phyloP scores from a whole-genome alignment of 1,140 invertebrate genomes.

The Bombus picipes region DNA sequence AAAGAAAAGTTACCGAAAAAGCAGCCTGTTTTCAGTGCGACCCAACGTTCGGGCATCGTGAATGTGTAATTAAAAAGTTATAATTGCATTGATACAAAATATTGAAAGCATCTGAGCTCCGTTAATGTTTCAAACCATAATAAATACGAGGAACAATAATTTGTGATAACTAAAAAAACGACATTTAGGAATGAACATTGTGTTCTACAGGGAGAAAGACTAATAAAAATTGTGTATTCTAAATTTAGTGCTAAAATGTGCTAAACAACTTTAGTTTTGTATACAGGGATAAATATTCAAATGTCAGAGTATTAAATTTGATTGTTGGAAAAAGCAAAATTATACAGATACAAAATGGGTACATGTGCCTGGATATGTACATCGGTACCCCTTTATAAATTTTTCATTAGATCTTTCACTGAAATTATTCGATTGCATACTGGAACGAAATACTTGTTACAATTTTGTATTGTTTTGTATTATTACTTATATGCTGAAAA shows the following conservation, averaged over 20 bases:
- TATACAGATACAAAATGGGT: slow-evolving; percentile 60
- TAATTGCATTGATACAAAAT: slow-evolving; percentile 67
- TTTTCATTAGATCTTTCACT: slow-evolving; percentile 66
- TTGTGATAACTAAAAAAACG: slow-evolving; percentile 80
- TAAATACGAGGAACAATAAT: slow-evolving; percentile 81
- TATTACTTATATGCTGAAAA: slow-evolving; percentile 71
- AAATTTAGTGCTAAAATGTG: slow-evolving; percentile 77
- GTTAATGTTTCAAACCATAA: slow-evolving; percentile 74
- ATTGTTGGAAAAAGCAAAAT: slow-evolving; percentile 72
- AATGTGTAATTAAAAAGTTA: slow-evolving; percentile 69
- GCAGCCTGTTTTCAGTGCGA: slow-evolving; percentile 68
- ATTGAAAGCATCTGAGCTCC: slow-evolving; percentile 66
- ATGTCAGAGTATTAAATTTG: slow-evolving; percentile 76
- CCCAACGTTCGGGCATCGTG: slow-evolving; percentile 57
- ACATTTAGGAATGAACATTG: slow-evolving; percentile 79
- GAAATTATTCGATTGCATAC: slow-evolving; percentile 58
- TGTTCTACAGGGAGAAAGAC: slow-evolving; percentile 79
- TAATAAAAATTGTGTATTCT: slow-evolving; percentile 77
- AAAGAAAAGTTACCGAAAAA: slow-evolving; percentile 73
- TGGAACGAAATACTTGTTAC: slow-evolving; percentile 61
- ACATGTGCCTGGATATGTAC: slow-evolving; percentile 64
- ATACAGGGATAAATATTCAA: slow-evolving; percentile 74
- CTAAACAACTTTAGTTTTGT: slow-evolving; percentile 80
- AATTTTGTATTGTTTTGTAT: slow-evolving; percentile 73
- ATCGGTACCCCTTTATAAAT: slow-evolving; percentile 58